Base-by-base conservation (phyloP, 2,888 invertebrate genomes). In the Drosophila nigricruria region DNA sequence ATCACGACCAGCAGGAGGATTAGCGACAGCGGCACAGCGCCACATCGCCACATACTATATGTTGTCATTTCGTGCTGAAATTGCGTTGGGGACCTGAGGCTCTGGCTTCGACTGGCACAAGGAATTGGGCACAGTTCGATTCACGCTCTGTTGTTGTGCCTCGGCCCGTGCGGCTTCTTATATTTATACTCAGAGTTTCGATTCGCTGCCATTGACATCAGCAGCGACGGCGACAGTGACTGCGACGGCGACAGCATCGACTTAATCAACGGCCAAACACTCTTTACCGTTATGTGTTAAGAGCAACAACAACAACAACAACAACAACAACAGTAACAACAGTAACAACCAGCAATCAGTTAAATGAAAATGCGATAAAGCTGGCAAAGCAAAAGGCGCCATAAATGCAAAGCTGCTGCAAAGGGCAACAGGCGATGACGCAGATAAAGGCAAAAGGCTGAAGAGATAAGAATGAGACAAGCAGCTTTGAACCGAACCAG, bases 141-240 rank as follows among this genome's bases (percentile, higher is more conserved):
- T 50, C 43, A 34, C 32, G 34, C 25, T 49, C 79, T 70, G 53
- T 58, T 66, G 60, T 70, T 77, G 70, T 56, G 63, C 42, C 47
- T 45, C 38, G n/a, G 47, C 50, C 66, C 65, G 61, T 60, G 50
- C 47, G 43, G 63, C 73, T 38, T 59, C 87, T 77, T 69, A 70
- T 86, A 84, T 84, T 83, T 84, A 84, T 80, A 80, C 82, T 58
- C 68, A 56, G 53, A 69, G 45, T 18, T 64, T 53, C 25, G 34
- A 23, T 3, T 25, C 32, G 38, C n/a, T 5, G 38, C 38, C 27
- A 32, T 27, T 42, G 32, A 47, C 68, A 16, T 20, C 34, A 32
- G n/a, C 42, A 10, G 59, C 23, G 27, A 58, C 70, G 9, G 57
- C 63, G 30, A 53, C 65, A 58, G 45, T 53, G 32, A 52, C 67